Evolutionary conservation across 2,797 vertebrate species (phyloP), one percentile per base, ranked within the genome.

Genomic region (Sitta carolinensis): DNA sequence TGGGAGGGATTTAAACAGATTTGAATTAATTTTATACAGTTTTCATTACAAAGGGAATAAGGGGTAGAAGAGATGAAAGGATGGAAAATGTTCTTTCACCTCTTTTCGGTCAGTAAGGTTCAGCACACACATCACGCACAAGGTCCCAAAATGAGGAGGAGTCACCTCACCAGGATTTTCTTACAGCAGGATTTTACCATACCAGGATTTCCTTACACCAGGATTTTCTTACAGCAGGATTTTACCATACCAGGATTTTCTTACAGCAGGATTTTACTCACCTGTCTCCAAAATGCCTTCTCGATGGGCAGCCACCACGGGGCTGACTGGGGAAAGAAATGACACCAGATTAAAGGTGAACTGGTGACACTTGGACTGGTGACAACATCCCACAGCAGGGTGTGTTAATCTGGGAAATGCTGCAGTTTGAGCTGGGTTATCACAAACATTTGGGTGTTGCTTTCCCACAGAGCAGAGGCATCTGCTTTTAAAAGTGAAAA

Each of bases 221-320:
- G 21, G 34, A 40, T 27, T 47, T 82, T 48, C 11, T 10, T 1
- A 1, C 38, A 45, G 1, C 40, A 66, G 7, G 50, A 11, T 61
- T 45, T 82, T 52, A n/a, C n/a, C n/a, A n/a, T n/a, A n/a, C n/a
- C n/a, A n/a, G n/a, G n/a, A n/a, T n/a, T n/a, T n/a, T n/a, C n/a
- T n/a, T n/a, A 1, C 19, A 13, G 1, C 4, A 1, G 6, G 4
- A 7, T 42, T 80, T 52, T 3, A 59, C 97, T 97, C 92, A 99
- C 99, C 98, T 99, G 99, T 97, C 99, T 98, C 99, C 99, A 99
- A 94, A 99, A 99, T 1, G 98, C 99, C 69, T 97, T 98, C 85
- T 99, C 98, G 1, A 99, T 81, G 6, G 99, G 99, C 94, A 99
- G 74, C 99, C 99, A 99, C 99, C 99, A 99, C 1, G 99, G 99